Evolutionary conservation across 2,888 invertebrate genomes (phyloP).

Genomic region (Suillia variegata): DNA sequence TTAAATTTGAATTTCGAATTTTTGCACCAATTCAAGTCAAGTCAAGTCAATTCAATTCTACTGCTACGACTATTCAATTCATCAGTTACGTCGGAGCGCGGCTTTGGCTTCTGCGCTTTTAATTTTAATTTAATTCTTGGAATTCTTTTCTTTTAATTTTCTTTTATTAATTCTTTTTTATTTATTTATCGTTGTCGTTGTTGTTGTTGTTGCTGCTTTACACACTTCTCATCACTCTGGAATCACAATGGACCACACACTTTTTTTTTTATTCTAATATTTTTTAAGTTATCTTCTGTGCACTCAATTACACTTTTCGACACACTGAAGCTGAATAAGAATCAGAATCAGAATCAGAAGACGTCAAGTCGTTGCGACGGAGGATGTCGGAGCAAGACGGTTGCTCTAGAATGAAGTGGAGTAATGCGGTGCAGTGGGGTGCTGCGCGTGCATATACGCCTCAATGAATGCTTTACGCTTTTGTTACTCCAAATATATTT

Average conservation of each 20-base stretch:
- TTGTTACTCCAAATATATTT: no score
- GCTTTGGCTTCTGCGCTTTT: conserved; percentile 34
- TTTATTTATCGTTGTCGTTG: conserved; percentile 1
- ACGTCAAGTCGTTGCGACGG: no score
- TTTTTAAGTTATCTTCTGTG: background rate
- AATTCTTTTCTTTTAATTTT: no score
- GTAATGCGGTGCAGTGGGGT: background rate
- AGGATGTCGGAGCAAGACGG: no score
- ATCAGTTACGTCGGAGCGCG: conserved; percentile 31
- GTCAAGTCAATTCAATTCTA: no score
- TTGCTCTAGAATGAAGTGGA: background rate
- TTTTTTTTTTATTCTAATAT: no score
- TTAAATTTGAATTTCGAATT: conserved; percentile 15
- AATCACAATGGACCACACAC: conserved; percentile 27
- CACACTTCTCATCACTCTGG: background rate
- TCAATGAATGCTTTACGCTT: background rate
- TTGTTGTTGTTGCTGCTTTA: conserved; percentile 15
- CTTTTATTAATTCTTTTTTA: no score
- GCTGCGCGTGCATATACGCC: background rate
- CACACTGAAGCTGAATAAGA: conserved; percentile 6
- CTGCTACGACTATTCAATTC: conserved; percentile 50
- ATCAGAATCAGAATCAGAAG: no score
- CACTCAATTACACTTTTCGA: conserved; percentile 15
- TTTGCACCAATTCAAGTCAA: conserved; percentile 22
- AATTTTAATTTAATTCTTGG: conserved; percentile 21